Percentiles rank a stretch among this genome's conserved stretches.
phyloP scores from a whole-genome alignment of 2,888 invertebrate genomes.

The Megaustenia siamemsis region DNA sequence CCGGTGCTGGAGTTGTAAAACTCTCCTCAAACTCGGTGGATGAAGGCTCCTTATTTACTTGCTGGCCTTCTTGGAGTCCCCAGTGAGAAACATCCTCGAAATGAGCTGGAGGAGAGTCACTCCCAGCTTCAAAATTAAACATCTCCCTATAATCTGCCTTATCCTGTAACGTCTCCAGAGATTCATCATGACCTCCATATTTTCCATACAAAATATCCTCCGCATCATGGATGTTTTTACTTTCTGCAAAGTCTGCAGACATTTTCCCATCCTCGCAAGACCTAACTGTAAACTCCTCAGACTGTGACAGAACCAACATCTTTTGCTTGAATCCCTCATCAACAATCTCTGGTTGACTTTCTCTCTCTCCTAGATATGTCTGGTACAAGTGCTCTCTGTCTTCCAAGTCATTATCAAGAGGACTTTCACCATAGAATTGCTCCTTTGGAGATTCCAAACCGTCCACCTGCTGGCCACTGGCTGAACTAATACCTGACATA shows the following conservation, averaged over 20 bases:
- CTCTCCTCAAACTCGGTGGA: slow-evolving; percentile 46
- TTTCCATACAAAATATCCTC: not conserved
- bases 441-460: slow-evolving; percentile 57
- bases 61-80: slow-evolving; percentile 1
- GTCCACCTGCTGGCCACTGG: slow-evolving; percentile 59
- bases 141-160: slow-evolving; percentile 14
- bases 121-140: slow-evolving; percentile 16
- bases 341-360: not conserved
- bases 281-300: not conserved
- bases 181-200: not conserved
- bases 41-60: not conserved
- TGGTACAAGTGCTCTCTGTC: slow-evolving; percentile 38
- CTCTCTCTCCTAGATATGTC: slow-evolving; percentile 29
- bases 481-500: slow-evolving; percentile 67
- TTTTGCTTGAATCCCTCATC: not conserved
- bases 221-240: not conserved
- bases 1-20: not conserved
- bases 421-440: slow-evolving; percentile 64
- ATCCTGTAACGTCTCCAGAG: not conserved
- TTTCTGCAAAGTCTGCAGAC: too few species aligned
- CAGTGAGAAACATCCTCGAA: slow-evolving; percentile 37
- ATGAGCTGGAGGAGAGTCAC: slow-evolving; percentile 51
- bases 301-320: not conserved
- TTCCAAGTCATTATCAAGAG: slow-evolving; percentile 68
- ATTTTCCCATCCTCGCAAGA: not conserved